A percentile compares a stretch with the other conserved stretches of the same genome.
phyloP scores from a whole-genome alignment of 2,113 vertebrate species.

The Atherinomorus stipes region DNA sequence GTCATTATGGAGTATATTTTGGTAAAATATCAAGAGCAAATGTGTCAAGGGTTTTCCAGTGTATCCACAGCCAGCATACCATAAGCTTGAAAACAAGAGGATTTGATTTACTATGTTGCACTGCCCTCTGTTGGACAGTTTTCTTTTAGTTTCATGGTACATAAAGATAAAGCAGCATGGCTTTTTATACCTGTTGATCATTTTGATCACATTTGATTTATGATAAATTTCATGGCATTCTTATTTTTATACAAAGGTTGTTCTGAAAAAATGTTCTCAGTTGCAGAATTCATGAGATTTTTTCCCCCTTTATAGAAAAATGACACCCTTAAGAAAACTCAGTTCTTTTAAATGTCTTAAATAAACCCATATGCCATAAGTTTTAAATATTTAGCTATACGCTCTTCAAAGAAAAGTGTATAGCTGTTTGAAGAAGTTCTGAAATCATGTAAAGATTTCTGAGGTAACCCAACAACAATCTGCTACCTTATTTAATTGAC shows the following conservation, averaged over 20 bases:
- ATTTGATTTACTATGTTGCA: constrained; percentile 7
- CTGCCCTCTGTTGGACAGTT: constrained; percentile 60
- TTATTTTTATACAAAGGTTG: too few species aligned
- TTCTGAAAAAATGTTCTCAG: too few species aligned
- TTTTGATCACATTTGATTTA: too few species aligned
- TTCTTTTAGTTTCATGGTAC: not conserved
- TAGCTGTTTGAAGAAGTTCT: not conserved
- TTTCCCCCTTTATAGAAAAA: too few species aligned
- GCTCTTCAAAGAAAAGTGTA: too few species aligned
- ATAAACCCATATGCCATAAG: not conserved
- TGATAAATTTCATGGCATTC: too few species aligned
- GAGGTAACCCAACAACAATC: too few species aligned
- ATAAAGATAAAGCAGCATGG: not conserved
- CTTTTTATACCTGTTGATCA: not conserved
- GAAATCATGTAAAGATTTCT: too few species aligned
- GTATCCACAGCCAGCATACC: not conserved
- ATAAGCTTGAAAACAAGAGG: not conserved
- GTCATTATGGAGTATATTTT: not conserved
- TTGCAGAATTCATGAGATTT: too few species aligned
- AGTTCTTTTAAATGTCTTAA: not conserved
- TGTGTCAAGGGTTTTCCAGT: not conserved
- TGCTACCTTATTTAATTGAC: not conserved
- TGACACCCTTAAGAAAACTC: not conserved
- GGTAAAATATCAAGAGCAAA: not conserved
- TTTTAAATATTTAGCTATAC: too few species aligned